Evolutionary conservation across 2,113 vertebrate species (phyloP), one percentile per base, ranked within the genome.

Genomic region (Catagonus wagneri): DNA sequence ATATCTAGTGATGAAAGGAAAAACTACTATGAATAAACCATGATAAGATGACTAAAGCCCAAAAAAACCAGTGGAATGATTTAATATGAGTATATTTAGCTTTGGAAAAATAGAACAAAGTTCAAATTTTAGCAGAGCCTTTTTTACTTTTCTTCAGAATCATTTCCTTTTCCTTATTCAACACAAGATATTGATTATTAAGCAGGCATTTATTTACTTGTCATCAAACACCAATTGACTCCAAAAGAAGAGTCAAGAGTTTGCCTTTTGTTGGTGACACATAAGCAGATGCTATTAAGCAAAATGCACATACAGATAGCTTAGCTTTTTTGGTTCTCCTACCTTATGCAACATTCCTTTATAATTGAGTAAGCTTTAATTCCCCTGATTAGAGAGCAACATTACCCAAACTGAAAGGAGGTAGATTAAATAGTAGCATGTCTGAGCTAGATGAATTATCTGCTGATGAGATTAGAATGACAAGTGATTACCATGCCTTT

Each of bases 351-450:
- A 39, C 60, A 88, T 83, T 89, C 23, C 22, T 96, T 96, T 96
- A 90, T 95, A 89, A 79, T 10, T 63, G 80, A 96, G 14, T 90
- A 65, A 69, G 97, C 27, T 60, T 87, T 96, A 95, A 95, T 78
- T 96, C 84, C 50, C 44, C 71, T 93, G 72, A 97, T 92, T 96
- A 97, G 90, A 90, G 36, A 58, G 50, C 3, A 52, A 52, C 4
- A 76, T 63, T 95, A 44, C 32, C 89, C 61, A 56, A 95, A 98
- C 76, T 97, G 83, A 95, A 90, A 98, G 75, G 22, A 97, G 68
- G 15, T 50, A 95, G 39, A 94, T 97, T 95, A 95, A 93, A 93
- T 50, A 63, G 71, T 4, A 75, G 32, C 56, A 23, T 93, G 63
- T 93, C 1, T 89, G 56, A 89, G 84, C 71, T 86, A 63, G 94